Percentiles rank a stretch among this genome's conserved stretches.
These are phyloP conservation scores for Hipparchia sbordonii DNA, from an alignment of 2,888 invertebrate genomes.

Conservation along the genomic window DNA sequence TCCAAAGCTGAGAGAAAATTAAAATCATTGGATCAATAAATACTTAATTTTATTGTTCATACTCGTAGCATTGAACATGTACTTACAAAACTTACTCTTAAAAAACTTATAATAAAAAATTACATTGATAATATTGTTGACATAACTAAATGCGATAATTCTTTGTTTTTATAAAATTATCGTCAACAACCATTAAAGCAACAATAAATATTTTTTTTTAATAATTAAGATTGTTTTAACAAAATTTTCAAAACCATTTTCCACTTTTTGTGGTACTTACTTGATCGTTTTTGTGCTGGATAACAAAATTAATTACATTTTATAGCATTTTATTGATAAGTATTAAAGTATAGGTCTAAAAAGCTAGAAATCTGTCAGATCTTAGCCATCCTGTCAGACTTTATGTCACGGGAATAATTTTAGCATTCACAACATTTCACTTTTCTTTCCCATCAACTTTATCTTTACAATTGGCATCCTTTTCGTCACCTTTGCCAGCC, in stretches of 20 bases:
- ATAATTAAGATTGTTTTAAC: background rate
- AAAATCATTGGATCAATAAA: background rate
- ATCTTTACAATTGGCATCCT: conserved; percentile 43
- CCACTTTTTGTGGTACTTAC: too few species aligned
- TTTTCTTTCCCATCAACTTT: conserved; percentile 47
- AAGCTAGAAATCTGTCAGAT: too few species aligned
- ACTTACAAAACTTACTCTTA: too few species aligned
- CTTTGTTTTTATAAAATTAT: background rate
- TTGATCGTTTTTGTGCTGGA: too few species aligned
- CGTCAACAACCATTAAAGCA: conserved; percentile 1
- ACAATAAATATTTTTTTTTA: background rate
- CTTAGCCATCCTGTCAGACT: too few species aligned
- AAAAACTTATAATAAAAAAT: too few species aligned
- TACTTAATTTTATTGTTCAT: background rate
- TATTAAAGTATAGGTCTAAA: too few species aligned
- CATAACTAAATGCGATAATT: background rate
- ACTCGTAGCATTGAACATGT: background rate
- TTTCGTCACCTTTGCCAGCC: conserved; percentile 58
- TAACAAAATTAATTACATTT: too few species aligned
- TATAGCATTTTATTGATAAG: too few species aligned
- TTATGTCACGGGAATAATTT: too few species aligned
- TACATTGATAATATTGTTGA: background rate
- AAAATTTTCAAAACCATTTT: too few species aligned
- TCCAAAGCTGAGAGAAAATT: background rate
- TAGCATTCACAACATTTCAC: conserved; percentile 6